Evolutionary conservation across 1,140 invertebrate species (phyloP).

Genomic region (Paracyclopina nana): DNA sequence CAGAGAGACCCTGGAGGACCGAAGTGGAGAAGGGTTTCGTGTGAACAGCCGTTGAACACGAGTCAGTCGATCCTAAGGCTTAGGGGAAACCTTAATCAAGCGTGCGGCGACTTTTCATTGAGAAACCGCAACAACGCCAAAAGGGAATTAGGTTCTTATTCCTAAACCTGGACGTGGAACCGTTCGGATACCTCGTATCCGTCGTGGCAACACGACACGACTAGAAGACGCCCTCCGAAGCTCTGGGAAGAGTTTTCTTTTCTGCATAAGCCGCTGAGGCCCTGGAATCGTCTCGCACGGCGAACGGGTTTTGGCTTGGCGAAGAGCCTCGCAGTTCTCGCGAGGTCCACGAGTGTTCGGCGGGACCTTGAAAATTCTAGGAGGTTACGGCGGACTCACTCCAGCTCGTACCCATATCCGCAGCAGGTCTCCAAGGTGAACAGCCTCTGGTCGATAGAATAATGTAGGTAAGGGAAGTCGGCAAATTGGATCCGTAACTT

Average conservation of each 20-base stretch:
- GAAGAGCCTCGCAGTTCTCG: too few species aligned
- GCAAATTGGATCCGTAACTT: conserved; percentile 62
- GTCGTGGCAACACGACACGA: conserved; percentile 41
- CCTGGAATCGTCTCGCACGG: conserved; percentile 37
- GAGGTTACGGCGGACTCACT: conserved; percentile 40
- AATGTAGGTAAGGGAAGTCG: conserved; percentile 73
- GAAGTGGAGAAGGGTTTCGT: conserved; percentile 68
- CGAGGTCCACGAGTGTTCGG: conserved; percentile 26
- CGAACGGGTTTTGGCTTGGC: conserved; percentile 15
- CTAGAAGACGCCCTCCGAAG: conserved; percentile 46
- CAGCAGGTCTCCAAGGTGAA: conserved; percentile 71
- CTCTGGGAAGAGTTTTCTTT: conserved; percentile 58
- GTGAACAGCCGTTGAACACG: conserved; percentile 72
- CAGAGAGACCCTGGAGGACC: conserved; percentile 57
- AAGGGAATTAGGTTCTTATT: conserved; percentile 50
- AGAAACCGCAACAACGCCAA: conserved; percentile 24
- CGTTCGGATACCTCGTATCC: conserved; percentile 39
- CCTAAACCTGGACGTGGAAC: conserved; percentile 48
- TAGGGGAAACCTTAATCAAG: conserved; percentile 25
- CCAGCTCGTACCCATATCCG: conserved; percentile 51
- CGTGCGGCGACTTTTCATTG: neutral
- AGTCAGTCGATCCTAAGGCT: conserved; percentile 54
- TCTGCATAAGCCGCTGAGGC: conserved; percentile 42
- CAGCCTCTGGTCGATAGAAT: conserved; percentile 67
- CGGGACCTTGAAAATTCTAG: conserved; percentile 54